Base-by-base conservation (phyloP, 2,888 invertebrate genomes). In the Venustoraphidia nigricollis region DNA sequence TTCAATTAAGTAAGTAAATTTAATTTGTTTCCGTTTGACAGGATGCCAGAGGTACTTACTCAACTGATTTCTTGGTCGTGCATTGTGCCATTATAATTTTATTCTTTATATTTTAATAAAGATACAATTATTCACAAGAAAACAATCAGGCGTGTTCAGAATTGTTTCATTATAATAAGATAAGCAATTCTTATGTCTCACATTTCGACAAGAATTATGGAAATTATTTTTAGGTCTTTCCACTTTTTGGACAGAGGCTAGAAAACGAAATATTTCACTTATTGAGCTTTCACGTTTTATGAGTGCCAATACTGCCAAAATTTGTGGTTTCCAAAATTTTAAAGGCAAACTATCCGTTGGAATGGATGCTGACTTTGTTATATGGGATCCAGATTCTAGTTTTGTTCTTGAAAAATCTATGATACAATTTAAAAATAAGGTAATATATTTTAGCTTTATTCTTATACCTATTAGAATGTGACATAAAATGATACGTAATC, bases 301-400 rank as follows among this genome's bases (percentile, higher is more conserved):
- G 63, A 77, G 77, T 50, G 60, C 65, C 11, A 73, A 70, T 17
- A 79, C 83, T 0, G 79, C 83, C 0, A 65, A 67, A 51, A 62
- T 84, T 2, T 78, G 79, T 53, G 76, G 79, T 1, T 62, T 84
- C 13, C 69, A 76, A 47, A 57, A 69, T 11, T 63, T 66, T 2
- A 85, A 85, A 61, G 82, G 83, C 1, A 67, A 71, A 49, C 64
- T 85, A 34, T 66, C 67, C 43, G 67, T 68, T 6, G 81, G 81
- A 8, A 72, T 72, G 46, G 83, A 85, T 57, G 85, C 83, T 0
- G 85, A 85, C 60, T 72, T 85, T 42, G 77, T 84, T 46, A 71
- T 82, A 53, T 84, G 83, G 70, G 73, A 81, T 61, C 79, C 83
- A 1, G 74, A 81, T 4, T 72, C 71, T 42, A 67, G 68, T 27